Percentiles rank a stretch among this genome's conserved stretches.
Conservation (phyloP, 2,888 invertebrate genomes). For the Norana najaformis region DNA sequence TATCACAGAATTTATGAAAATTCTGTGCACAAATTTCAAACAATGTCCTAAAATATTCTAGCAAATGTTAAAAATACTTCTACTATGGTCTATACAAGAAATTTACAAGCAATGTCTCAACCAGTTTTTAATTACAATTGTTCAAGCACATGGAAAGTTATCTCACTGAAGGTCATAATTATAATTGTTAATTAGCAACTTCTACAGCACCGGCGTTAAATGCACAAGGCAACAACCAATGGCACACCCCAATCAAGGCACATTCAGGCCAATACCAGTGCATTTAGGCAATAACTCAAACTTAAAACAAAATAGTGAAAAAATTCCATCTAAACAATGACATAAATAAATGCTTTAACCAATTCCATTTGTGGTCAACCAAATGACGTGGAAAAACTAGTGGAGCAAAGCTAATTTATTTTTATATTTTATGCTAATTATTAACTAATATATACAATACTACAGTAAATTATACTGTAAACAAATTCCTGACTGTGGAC, state of each 20-base stretch:
- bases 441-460: too few relatives aligned
- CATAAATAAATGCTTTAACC: not conserved
- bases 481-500: too few relatives aligned
- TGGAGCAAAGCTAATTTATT: too few relatives aligned
- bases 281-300: not conserved
- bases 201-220: too few relatives aligned
- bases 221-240: too few relatives aligned
- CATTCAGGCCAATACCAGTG: too few relatives aligned
- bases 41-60: not conserved
- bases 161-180: not conserved
- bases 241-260: too few relatives aligned
- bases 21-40: not conserved
- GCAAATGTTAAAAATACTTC: not conserved
- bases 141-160: not conserved
- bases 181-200: too few relatives aligned
- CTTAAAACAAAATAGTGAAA: not conserved
- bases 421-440: too few relatives aligned
- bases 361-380: not conserved
- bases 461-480: not conserved
- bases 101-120: not conserved
- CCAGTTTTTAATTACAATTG: not conserved
- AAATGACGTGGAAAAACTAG: too few relatives aligned
- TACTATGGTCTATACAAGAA: not conserved
- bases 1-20: not conserved
- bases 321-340: not conserved